phyloP scores from a whole-genome alignment of 2,797 vertebrate genomes.

The Smutsia gigantea region DNA sequence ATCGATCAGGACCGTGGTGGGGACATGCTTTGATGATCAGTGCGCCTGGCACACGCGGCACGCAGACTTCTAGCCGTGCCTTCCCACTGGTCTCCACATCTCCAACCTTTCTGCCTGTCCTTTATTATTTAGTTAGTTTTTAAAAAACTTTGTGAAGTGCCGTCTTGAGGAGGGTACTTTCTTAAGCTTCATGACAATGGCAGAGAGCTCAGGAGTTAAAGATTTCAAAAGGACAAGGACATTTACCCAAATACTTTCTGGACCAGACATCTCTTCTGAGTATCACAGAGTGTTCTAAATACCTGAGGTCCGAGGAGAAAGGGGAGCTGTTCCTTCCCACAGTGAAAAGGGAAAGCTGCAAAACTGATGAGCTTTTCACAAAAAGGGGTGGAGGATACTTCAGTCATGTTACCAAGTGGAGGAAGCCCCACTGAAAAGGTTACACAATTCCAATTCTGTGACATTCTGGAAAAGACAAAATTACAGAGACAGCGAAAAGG shows the following conservation, averaged over 20 bases:
- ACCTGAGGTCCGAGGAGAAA: too few relatives aligned
- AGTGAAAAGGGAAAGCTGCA: background rate
- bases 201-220: too few relatives aligned
- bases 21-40: background rate
- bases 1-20: too few relatives aligned
- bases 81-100: background rate
- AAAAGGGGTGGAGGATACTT: background rate
- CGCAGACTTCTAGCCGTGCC: too few relatives aligned
- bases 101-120: too few relatives aligned
- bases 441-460: too few relatives aligned
- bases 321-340: too few relatives aligned
- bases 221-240: background rate
- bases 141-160: background rate
- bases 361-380: background rate
- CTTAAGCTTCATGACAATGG: background rate
- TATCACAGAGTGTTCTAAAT: background rate
- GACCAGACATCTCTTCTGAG: background rate
- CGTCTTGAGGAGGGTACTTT: background rate
- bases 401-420: background rate
- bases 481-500: background rate
- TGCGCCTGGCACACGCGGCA: too few relatives aligned
- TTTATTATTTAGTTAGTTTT: background rate
- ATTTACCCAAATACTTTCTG: too few relatives aligned
- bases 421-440: background rate
- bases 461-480: background rate